Evolutionary conservation across 2,797 vertebrate genomes (phyloP).

Genomic region (Gastrophryne carolinensis): DNA sequence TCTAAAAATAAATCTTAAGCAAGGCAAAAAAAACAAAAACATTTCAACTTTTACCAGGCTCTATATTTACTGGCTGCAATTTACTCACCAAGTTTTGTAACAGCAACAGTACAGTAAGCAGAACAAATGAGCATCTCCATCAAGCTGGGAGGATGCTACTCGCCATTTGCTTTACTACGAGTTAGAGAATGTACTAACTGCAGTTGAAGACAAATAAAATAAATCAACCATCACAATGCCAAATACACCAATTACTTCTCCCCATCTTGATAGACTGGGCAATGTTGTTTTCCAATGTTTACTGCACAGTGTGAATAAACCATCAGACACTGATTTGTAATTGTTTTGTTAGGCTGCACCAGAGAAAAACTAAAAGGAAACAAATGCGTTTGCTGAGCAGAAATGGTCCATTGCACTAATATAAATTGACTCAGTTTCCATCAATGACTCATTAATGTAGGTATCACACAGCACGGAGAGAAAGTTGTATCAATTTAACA

Average conservation of each 20-base stretch:
- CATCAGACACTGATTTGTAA: constrained; percentile 35
- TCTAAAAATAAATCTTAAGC: background rate
- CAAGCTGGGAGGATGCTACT: background rate
- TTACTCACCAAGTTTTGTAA: no score
- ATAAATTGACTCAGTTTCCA: constrained; percentile 43
- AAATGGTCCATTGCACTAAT: constrained; percentile 41
- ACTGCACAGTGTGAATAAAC: constrained; percentile 9
- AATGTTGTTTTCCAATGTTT: background rate
- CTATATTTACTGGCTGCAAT: no score
- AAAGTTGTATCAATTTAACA: constrained; percentile 26
- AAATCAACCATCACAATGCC: constrained; percentile 24
- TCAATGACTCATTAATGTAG: constrained; percentile 49
- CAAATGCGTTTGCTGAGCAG: constrained; percentile 30
- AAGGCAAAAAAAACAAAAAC: background rate
- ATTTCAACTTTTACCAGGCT: background rate
- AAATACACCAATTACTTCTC: constrained; percentile 37
- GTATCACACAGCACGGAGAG: constrained; percentile 19
- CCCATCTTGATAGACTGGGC: constrained; percentile 15
- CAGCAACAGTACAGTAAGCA: no score
- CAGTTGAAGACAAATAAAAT: constrained; percentile 20
- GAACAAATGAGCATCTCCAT: background rate
- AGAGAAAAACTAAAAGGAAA: constrained; percentile 35
- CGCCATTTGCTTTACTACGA: background rate
- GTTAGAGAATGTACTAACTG: background rate
- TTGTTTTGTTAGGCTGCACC: constrained; percentile 35